Percentiles rank a stretch among this genome's conserved stretches.
Evolutionary conservation across 2,797 vertebrate genomes (phyloP).

Genomic region (Pseudotriccus pelzelni): DNA sequence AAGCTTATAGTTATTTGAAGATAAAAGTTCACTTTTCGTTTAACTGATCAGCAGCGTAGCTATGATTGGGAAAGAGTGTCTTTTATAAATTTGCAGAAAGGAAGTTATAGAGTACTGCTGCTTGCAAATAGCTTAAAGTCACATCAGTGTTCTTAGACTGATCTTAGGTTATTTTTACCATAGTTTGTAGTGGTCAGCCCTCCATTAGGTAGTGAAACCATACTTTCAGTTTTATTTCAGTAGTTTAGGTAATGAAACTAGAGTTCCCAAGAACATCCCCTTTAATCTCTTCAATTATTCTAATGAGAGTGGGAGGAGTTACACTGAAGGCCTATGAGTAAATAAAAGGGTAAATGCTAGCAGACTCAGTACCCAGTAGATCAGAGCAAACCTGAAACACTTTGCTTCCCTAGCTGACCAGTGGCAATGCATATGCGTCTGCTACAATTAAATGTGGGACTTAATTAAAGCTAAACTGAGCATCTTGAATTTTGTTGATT

Average conservation of each 20-base stretch:
- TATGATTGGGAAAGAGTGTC: background rate
- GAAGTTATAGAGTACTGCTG: background rate
- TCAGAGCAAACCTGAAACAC: background rate
- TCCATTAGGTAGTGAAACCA: background rate
- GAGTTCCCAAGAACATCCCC: background rate
- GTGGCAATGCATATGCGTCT: background rate
- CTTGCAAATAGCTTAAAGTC: background rate
- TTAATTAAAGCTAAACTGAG: background rate
- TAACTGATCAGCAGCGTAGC: background rate
- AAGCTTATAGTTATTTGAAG: background rate
- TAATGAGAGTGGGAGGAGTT: background rate
- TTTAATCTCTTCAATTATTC: background rate
- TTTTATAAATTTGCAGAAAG: background rate
- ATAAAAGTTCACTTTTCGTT: background rate
- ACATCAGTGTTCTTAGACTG: background rate
- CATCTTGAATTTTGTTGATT: background rate
- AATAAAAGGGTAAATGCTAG: background rate
- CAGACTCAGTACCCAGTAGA: background rate
- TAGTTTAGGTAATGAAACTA: background rate
- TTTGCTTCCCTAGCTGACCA: background rate
- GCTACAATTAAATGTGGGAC: background rate
- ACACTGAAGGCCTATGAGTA: background rate
- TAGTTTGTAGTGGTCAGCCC: background rate
- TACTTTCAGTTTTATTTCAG: background rate
- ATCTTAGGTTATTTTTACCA: background rate